Base-by-base conservation (phyloP, 2,888 invertebrate species). In the Tinea semifulvella region DNA sequence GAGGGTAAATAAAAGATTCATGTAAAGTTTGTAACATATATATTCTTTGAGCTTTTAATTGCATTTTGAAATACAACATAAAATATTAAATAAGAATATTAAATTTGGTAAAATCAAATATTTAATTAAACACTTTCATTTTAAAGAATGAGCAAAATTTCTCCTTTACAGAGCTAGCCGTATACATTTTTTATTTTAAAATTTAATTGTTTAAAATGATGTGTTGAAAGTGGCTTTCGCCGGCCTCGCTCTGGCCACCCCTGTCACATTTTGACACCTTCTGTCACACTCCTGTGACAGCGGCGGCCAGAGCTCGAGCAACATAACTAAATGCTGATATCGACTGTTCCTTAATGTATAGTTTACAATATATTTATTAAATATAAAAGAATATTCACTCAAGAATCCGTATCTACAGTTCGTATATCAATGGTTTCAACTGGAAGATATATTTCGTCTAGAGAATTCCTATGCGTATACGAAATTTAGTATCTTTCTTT, bases 41-140 rank as follows among this genome's bases (percentile, higher is more conserved):
- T 88, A 89, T 89, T 88, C 89, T 89, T 89, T 89, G 88, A 89
- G 89, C 88, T 87, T 89, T 83, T 88, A 87, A 88, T 88, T 88
- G 88, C 88, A 87, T 88, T 88, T 85, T 87, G 88, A 88, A 88
- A 86, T 89, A 89, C 88, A 89, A 89, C 88, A 88, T 88, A 80
- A 80, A 88, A 88, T 88, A 88, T 87, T 87, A 88, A 88, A 88
- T 88, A 88, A 88, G 87, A 86, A 40, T 85, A 86, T 83, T 80
- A 74, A 85, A 85, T 86, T 85, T 88, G 86, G 87, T 87, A 87
- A 87, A 86, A 86, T 88, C 85, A 88, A 38, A 26, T 14, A 87
- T 85, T n/a, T n/a, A 82, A 80, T 76, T 79, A 64, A 79, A 81
- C 80, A 80, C 69, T 68, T 64, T 68, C 72, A 71, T 65, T 60